A percentile compares a stretch with the other conserved stretches of the same genome.
phyloP scores from a whole-genome alignment of 1,140 invertebrate species.

The Battus philenor region DNA sequence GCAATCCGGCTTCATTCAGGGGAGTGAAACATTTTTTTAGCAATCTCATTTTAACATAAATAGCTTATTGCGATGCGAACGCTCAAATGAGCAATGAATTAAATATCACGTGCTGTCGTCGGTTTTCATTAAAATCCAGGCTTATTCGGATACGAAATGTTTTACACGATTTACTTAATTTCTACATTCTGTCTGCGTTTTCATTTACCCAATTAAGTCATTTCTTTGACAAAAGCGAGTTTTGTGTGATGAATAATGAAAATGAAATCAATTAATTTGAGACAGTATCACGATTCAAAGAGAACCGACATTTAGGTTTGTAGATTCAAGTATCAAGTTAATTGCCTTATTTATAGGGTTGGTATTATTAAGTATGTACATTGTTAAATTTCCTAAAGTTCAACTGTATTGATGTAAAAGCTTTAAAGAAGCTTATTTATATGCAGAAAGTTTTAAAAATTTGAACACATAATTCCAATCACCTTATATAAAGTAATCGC shows the following conservation, averaged over 20 bases:
- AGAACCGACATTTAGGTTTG: no score
- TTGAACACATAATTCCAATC: no score
- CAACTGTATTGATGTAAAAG: no score
- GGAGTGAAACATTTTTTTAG: slow-evolving; percentile 4
- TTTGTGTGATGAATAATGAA: neutral
- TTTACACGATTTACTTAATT: neutral
- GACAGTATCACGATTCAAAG: no score
- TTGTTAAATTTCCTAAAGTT: no score
- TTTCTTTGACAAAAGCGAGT: slow-evolving; percentile 2
- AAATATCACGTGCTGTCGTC: slow-evolving; percentile 2
- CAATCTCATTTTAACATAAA: neutral
- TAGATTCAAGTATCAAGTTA: no score
- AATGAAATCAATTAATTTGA: slow-evolving; percentile 13
- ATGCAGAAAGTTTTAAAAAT: no score
- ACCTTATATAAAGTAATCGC: no score
- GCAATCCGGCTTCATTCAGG: neutral
- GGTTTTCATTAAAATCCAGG: slow-evolving; percentile 2
- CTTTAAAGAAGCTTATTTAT: no score
- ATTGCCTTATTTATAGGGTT: no score
- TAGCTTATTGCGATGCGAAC: slow-evolving; percentile 4
- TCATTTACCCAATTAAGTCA: neutral
- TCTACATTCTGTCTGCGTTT: neutral
- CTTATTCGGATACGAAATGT: slow-evolving; percentile 3
- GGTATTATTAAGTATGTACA: no score
- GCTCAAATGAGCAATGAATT: slow-evolving; percentile 1